These are phyloP conservation scores for Coelopa pilipes DNA, from an alignment of 2,888 invertebrate species.

Conservation along the genomic window DNA sequence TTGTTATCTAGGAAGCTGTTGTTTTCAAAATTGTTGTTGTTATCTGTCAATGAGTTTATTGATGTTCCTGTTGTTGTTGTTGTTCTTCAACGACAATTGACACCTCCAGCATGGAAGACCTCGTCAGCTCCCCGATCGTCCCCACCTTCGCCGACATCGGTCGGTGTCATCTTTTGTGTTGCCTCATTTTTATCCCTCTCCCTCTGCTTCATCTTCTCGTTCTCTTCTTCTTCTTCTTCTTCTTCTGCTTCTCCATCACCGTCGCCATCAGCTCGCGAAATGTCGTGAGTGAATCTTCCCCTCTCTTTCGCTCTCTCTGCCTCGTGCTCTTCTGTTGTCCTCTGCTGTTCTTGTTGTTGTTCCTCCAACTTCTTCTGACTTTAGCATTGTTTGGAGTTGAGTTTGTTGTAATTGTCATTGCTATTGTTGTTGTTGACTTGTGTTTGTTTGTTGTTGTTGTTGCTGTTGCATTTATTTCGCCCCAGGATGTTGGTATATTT, in stretches of 20 bases:
- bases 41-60: background rate
- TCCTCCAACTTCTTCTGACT: too few relatives aligned
- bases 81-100: background rate
- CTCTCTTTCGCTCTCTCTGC: background rate
- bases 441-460: background rate
- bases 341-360: too few relatives aligned
- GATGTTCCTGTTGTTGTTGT: constrained; percentile 13
- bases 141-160: background rate
- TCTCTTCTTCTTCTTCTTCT: too few relatives aligned
- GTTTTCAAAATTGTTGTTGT: background rate
- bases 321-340: background rate
- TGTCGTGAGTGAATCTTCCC: constrained; percentile 30
- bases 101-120: too few relatives aligned
- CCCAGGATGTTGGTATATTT: constrained; percentile 2
- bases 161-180: background rate
- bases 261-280: too few relatives aligned
- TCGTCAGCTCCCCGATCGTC: constrained; percentile 4
- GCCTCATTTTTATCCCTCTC: too few relatives aligned
- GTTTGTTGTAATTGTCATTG: too few relatives aligned
- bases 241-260: too few relatives aligned
- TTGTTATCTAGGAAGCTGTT: too few relatives aligned
- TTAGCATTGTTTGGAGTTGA: too few relatives aligned
- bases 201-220: too few relatives aligned
- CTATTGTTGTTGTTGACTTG: too few relatives aligned
- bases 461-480: constrained; percentile 21